Conservation (phyloP, 2,113 vertebrate species). For the Bothrops jararaca region DNA sequence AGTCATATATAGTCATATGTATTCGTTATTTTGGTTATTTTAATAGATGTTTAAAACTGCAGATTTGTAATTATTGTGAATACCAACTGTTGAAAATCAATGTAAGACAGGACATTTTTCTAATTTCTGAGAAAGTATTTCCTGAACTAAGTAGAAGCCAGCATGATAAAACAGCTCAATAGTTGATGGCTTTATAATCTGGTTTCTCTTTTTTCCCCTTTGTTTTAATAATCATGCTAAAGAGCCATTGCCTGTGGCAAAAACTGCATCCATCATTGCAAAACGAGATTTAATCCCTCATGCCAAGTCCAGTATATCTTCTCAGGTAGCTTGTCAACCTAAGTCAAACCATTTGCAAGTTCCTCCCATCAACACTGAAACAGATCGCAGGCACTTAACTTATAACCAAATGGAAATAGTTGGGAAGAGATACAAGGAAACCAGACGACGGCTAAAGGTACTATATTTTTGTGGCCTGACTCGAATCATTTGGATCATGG, state of each 20-base stretch:
- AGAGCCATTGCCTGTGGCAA: not conserved
- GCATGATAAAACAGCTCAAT: not conserved
- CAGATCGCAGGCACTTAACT: constrained; percentile 43
- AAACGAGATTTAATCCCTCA: not conserved
- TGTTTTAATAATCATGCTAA: not conserved
- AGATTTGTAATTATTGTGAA: not conserved
- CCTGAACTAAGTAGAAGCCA: not conserved
- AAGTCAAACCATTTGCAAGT: constrained; percentile 39
- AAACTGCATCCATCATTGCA: not conserved
- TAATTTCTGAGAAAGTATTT: not conserved
- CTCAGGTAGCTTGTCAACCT: not conserved
- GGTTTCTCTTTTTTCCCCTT: not conserved
- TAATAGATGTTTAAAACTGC: not conserved
- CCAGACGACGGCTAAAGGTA: constrained; percentile 47
- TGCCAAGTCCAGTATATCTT: not conserved
- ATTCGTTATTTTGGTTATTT: not conserved
- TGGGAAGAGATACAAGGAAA: constrained; percentile 44
- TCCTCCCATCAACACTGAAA: constrained; percentile 8
- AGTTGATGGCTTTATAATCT: not conserved
- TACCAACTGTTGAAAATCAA: not conserved
- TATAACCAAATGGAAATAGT: constrained; percentile 57
- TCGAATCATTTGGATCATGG: not conserved
- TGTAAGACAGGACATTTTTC: not conserved
- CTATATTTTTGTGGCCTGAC: not conserved
- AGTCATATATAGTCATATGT: not conserved